phyloP scores from a whole-genome alignment of 2,888 invertebrate species.

The Aphidoletes aphidimyza region DNA sequence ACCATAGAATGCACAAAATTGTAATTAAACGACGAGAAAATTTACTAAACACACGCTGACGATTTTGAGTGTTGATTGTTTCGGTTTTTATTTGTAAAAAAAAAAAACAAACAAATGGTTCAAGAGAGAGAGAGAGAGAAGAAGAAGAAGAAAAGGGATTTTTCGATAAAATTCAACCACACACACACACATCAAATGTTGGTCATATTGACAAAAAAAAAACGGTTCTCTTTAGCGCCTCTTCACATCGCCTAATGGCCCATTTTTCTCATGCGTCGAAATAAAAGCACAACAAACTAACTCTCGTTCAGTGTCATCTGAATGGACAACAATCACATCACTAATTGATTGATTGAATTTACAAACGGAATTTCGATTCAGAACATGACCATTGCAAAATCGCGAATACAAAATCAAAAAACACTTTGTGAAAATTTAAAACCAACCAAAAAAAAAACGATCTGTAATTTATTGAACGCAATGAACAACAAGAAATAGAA shows the following conservation, averaged over 20 bases:
- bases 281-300: too few species aligned
- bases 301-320: neutral
- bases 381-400: neutral
- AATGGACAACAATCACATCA: neutral
- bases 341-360: conserved; percentile 14
- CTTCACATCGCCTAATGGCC: too few species aligned
- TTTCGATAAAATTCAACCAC: neutral
- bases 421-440: neutral
- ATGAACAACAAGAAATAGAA: too few species aligned
- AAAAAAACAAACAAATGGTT: too few species aligned
- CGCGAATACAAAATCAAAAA: neutral
- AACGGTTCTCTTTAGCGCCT: too few species aligned
- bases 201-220: neutral
- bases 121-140: neutral
- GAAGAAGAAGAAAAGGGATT: neutral
- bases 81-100: too few species aligned
- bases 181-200: neutral
- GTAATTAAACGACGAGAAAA: neutral
- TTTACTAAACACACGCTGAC: neutral
- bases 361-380: neutral
- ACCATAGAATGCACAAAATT: neutral
- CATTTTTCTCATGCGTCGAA: neutral
- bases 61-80: neutral
- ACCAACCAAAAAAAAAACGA: too few species aligned
- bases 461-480: too few species aligned